Evolutionary conservation across 2,797 vertebrate species (phyloP).

Genomic region (Hydrocynus forskahlii): DNA sequence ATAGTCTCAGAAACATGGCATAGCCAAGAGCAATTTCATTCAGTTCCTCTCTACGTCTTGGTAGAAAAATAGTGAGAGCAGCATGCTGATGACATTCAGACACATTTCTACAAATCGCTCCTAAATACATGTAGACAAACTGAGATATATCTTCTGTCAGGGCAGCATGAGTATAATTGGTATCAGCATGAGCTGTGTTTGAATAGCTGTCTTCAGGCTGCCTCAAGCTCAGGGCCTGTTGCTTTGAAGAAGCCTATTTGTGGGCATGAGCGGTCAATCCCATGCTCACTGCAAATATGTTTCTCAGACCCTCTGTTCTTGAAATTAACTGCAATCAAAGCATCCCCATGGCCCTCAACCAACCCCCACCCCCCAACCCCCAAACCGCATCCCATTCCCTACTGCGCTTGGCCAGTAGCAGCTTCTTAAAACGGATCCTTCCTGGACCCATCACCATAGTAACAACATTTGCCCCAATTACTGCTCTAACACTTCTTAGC

Average conservation of each 20-base stretch:
- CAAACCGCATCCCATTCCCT: background rate
- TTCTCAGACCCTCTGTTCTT: constrained; percentile 10
- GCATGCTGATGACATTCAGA: constrained; percentile 10
- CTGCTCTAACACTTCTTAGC: constrained; percentile 32
- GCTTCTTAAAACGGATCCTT: constrained; percentile 37
- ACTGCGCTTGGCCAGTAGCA: background rate
- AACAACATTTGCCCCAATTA: constrained; percentile 52
- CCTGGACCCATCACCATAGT: constrained; percentile 47
- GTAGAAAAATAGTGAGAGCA: background rate
- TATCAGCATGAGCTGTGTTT: constrained; percentile 1
- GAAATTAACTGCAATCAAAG: constrained; percentile 18
- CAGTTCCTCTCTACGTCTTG: background rate
- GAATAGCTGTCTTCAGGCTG: background rate
- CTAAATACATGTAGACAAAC: background rate
- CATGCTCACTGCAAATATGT: constrained; percentile 5
- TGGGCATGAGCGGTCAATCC: constrained; percentile 2
- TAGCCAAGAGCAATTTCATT: background rate
- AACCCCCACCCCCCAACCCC: too few relatives aligned
- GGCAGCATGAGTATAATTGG: constrained; percentile 5
- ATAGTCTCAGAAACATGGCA: background rate
- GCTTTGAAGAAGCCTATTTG: constrained; percentile 7
- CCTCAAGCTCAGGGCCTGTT: background rate
- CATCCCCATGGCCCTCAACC: background rate
- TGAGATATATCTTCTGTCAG: background rate
- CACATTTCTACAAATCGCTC: background rate